These are phyloP conservation scores for Pseudomyrmex sp. DNA, from an alignment of 1,140 invertebrate genomes.

Conservation along the genomic window DNA sequence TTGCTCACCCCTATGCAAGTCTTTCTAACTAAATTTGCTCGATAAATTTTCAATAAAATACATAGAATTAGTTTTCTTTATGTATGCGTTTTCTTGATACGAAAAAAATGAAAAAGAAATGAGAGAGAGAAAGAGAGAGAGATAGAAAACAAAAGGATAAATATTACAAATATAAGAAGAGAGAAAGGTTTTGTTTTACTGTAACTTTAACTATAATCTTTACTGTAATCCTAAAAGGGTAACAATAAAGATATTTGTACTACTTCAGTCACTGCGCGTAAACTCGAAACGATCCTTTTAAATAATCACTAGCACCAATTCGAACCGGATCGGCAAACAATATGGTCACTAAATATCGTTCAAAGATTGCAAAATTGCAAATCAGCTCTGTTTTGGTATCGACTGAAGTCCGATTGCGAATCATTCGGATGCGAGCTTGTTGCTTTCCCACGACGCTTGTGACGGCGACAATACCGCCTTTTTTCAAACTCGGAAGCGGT, in stretches of 20 bases:
- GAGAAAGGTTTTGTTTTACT: too few species aligned
- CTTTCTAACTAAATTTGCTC: too few species aligned
- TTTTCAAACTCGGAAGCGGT: constrained; percentile 15
- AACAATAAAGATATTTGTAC: background rate
- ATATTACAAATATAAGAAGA: too few species aligned
- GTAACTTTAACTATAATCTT: too few species aligned
- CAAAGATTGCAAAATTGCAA: background rate
- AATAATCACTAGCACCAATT: background rate
- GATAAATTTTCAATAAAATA: too few species aligned
- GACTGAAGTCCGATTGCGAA: constrained; percentile 1
- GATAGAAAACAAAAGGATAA: too few species aligned
- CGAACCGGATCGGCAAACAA: background rate
- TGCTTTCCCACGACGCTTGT: constrained; percentile 13
- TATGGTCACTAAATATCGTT: background rate
- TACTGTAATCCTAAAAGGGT: too few species aligned
- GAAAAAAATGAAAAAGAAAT: too few species aligned
- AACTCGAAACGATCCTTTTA: background rate
- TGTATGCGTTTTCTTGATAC: too few species aligned
- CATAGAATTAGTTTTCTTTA: too few species aligned
- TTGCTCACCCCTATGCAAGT: too few species aligned
- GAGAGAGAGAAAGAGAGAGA: too few species aligned
- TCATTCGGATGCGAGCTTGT: constrained; percentile 33
- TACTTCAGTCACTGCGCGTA: background rate
- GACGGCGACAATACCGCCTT: background rate
- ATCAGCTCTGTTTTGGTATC: background rate